A percentile compares a stretch with the other conserved stretches of the same genome.
Evolutionary conservation across 2,113 vertebrate species (phyloP).

Genomic region (Erpornis zantholeuca): DNA sequence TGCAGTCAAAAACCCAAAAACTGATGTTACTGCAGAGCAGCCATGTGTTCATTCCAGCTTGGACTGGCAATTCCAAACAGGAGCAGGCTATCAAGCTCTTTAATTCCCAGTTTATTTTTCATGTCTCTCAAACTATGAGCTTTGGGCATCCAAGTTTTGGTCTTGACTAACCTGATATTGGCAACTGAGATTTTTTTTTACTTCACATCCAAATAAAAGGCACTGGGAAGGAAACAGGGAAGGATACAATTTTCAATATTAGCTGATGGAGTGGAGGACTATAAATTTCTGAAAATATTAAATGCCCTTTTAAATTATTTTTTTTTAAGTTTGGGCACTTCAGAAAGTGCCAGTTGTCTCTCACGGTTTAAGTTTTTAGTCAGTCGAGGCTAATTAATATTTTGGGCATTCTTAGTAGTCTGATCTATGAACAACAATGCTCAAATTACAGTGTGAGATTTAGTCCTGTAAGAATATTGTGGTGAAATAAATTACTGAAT

Average conservation of each 20-base stretch:
- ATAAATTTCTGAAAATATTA: background rate
- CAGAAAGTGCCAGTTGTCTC: accelerated
- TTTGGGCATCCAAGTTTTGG: background rate
- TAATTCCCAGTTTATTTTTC: background rate
- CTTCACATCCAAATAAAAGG: background rate
- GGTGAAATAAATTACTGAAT: background rate
- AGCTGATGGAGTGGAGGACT: background rate
- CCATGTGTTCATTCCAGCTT: background rate
- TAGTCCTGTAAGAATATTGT: background rate
- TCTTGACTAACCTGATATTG: background rate
- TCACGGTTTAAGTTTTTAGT: background rate
- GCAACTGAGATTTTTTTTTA: background rate
- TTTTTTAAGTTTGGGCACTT: background rate
- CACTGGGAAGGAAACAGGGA: accelerated
- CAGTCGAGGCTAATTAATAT: background rate
- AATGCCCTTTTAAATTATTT: background rate
- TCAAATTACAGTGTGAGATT: background rate
- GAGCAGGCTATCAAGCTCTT: background rate
- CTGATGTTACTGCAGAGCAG: background rate
- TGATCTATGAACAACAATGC: background rate
- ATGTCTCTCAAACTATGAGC: background rate
- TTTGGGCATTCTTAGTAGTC: background rate
- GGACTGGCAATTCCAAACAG: background rate
- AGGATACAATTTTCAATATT: background rate
- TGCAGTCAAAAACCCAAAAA: background rate